These are phyloP conservation scores for Melozone crissalis DNA, from an alignment of 2,113 vertebrate species.

Conservation along the genomic window DNA sequence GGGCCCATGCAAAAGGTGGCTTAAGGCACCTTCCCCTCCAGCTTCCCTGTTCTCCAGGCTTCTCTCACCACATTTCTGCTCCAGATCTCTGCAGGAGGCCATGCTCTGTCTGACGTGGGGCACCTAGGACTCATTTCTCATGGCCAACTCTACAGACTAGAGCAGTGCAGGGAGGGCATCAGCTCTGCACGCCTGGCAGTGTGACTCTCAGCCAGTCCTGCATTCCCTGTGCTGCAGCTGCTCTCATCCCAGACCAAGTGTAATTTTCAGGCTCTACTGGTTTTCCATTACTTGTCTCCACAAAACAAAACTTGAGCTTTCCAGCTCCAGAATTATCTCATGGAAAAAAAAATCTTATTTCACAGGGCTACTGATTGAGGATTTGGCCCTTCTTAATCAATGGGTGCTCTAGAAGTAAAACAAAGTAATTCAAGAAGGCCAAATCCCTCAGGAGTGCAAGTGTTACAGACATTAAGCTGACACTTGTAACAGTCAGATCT, in stretches of 20 bases:
- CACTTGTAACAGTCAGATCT: neutral
- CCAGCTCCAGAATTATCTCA: neutral
- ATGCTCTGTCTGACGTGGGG: neutral
- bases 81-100: neutral
- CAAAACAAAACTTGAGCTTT: neutral
- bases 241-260: neutral
- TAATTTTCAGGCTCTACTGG: neutral
- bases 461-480: neutral
- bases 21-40: neutral
- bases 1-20: neutral
- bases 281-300: neutral
- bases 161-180: neutral
- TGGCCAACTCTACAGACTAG: neutral
- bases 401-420: neutral
- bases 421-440: neutral
- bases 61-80: neutral
- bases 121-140: neutral
- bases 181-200: neutral
- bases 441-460: neutral
- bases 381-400: fast-evolving
- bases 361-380: neutral
- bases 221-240: fast-evolving
- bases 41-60: neutral
- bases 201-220: neutral
- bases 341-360: neutral